A percentile compares a stretch with the other conserved stretches of the same genome.
These are phyloP conservation scores for Acholoe squamosa DNA, from an alignment of 2,888 invertebrate species.

Conservation along the genomic window DNA sequence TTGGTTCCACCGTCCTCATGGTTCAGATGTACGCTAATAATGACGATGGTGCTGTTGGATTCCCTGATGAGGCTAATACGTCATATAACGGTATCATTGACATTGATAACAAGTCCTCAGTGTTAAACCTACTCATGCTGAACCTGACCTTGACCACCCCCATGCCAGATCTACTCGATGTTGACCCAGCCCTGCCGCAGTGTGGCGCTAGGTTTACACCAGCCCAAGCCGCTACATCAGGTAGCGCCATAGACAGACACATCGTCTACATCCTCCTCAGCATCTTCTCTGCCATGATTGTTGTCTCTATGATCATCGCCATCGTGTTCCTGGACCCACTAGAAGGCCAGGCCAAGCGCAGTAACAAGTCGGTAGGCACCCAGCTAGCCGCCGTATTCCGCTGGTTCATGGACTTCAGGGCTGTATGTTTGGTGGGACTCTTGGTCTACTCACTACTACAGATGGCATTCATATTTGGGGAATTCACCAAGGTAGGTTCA, in stretches of 20 bases:
- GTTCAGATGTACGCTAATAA: constrained; percentile 7
- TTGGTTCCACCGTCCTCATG: constrained; percentile 69
- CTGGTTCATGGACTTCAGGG: constrained; percentile 74
- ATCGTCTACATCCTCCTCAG: constrained; percentile 74
- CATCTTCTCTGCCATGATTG: constrained; percentile 74
- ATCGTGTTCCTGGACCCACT: constrained; percentile 76
- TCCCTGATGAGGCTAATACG: neutral
- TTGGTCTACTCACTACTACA: constrained; percentile 78
- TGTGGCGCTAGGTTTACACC: constrained; percentile 18
- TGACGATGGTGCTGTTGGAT: neutral
- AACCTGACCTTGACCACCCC: neutral
- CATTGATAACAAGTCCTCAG: neutral
- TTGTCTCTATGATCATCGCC: constrained; percentile 74
- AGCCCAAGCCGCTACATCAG: neutral
- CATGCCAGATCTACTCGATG: neutral
- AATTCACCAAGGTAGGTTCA: constrained; percentile 78
- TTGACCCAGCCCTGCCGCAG: neutral
- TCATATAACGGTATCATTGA: neutral
- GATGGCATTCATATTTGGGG: constrained; percentile 79
- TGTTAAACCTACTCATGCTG: neutral
- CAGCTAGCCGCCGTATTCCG: constrained; percentile 73
- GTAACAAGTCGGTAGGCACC: constrained; percentile 66
- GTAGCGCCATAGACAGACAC: constrained; percentile 16
- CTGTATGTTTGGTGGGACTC: constrained; percentile 75
- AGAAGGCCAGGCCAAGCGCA: constrained; percentile 70